Percentiles rank a stretch among this genome's conserved stretches.
phyloP scores from a whole-genome alignment of 2,113 vertebrate genomes.

The Gorsachius goisagi region DNA sequence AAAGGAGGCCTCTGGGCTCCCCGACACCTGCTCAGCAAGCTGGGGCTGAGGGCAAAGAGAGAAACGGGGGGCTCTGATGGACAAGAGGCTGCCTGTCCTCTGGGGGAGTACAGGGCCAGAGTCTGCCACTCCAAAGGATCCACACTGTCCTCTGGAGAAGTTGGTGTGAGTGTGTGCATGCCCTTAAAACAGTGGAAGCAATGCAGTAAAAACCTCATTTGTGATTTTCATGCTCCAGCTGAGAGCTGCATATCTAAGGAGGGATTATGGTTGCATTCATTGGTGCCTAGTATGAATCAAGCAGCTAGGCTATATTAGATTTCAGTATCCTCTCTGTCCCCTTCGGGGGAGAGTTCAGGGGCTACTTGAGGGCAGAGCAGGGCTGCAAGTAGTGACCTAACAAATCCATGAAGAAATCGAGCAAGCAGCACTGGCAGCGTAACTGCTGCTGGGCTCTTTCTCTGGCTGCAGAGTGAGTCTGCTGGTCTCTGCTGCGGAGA shows the following conservation, averaged over 20 bases:
- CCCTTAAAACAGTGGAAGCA: neutral
- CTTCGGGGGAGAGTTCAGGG: neutral
- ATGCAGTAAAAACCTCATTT: neutral
- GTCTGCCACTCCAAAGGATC: neutral
- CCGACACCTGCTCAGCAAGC: neutral
- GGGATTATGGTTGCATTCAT: accelerated
- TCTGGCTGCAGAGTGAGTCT: neutral
- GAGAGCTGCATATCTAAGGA: neutral
- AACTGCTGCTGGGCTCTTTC: neutral
- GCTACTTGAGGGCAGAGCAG: neutral
- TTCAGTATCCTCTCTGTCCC: neutral
- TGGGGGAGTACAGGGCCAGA: neutral
- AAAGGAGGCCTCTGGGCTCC: neutral
- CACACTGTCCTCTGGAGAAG: neutral
- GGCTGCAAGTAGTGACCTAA: neutral
- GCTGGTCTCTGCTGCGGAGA: neutral
- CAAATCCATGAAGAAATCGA: neutral
- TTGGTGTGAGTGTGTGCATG: accelerated
- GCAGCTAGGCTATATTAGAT: neutral
- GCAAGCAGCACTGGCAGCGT: neutral
- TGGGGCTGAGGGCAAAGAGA: neutral
- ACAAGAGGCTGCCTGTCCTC: accelerated
- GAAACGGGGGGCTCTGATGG: neutral
- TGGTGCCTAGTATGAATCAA: neutral
- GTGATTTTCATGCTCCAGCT: accelerated